phyloP scores from a whole-genome alignment of 2,113 vertebrate genomes.

The Copsychus sechellarum region DNA sequence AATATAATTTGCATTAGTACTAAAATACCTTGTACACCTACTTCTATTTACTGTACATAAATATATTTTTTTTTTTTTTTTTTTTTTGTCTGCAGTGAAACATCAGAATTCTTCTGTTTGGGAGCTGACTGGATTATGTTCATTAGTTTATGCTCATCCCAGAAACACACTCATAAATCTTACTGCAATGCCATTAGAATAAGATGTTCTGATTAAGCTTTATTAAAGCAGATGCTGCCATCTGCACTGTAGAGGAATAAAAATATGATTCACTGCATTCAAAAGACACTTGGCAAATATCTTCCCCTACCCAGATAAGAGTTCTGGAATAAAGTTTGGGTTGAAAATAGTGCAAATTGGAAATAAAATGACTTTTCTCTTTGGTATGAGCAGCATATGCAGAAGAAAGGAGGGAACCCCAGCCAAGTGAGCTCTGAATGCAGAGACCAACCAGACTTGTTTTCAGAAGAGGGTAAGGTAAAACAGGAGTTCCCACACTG shows the following conservation, averaged over 20 bases:
- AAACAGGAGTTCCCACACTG: not conserved
- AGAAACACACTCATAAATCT: constrained; percentile 16
- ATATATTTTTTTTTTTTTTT: not conserved
- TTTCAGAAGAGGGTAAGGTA: not conserved
- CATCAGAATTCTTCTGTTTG: not conserved
- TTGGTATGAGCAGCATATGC: not conserved
- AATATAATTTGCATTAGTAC: not conserved
- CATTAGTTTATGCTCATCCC: not conserved
- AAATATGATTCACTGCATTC: not conserved
- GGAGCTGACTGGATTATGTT: not conserved
- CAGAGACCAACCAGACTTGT: not conserved
- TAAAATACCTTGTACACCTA: not conserved
- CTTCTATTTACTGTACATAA: not conserved
- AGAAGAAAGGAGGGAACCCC: not conserved
- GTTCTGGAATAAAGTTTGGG: not conserved
- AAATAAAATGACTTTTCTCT: not conserved
- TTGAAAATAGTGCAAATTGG: not conserved
- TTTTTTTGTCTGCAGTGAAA: not conserved
- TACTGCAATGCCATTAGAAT: not conserved
- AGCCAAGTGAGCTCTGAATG: not conserved
- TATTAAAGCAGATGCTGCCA: constrained; percentile 31
- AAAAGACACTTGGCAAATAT: not conserved
- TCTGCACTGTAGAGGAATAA: not conserved
- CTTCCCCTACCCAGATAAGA: not conserved
- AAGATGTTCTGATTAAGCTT: not conserved